These are phyloP conservation scores for Cryptocephalus moraei DNA, from an alignment of 2,888 invertebrate species.

Conservation along the genomic window DNA sequence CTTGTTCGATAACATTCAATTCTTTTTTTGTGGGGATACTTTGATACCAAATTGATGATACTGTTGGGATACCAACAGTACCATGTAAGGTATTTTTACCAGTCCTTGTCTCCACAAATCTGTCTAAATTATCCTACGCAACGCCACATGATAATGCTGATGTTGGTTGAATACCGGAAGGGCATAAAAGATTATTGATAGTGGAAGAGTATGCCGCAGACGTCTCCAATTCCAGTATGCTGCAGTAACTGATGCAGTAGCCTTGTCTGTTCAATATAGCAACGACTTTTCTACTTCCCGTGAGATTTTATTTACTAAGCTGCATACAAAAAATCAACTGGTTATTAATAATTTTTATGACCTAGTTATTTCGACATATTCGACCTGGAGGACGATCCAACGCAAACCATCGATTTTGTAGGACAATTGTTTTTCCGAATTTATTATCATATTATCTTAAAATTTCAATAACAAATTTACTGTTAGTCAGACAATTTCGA, in stretches of 20 bases:
- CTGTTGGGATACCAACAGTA: no score
- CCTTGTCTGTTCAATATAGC: conserved; percentile 14
- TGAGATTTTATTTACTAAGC: no score
- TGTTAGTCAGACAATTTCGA: no score
- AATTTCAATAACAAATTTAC: no score
- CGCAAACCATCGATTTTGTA: no score
- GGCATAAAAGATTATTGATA: conserved; percentile 13
- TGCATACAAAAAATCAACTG: no score
- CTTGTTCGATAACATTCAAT: not conserved
- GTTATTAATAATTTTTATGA: no score
- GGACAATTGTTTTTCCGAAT: no score
- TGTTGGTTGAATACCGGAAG: conserved; percentile 13
- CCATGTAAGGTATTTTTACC: conserved; percentile 25
- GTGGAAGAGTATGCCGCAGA: conserved; percentile 14
- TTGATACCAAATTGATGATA: conserved; percentile 25
- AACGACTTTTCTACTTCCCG: conserved; percentile 15
- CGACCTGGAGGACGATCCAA: no score
- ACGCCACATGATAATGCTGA: conserved; percentile 16
- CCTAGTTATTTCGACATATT: no score
- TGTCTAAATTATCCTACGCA: conserved; percentile 20
- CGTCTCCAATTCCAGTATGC: conserved; percentile 14
- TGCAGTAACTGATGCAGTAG: conserved; percentile 11
- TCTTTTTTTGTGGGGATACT: conserved; percentile 16
- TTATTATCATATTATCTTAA: no score
- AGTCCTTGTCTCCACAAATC: conserved; percentile 16